Percentiles rank a stretch among this genome's conserved stretches.
Evolutionary conservation across 2,797 vertebrate genomes (phyloP).

Genomic region (Arnoldichthys spilopterus): DNA sequence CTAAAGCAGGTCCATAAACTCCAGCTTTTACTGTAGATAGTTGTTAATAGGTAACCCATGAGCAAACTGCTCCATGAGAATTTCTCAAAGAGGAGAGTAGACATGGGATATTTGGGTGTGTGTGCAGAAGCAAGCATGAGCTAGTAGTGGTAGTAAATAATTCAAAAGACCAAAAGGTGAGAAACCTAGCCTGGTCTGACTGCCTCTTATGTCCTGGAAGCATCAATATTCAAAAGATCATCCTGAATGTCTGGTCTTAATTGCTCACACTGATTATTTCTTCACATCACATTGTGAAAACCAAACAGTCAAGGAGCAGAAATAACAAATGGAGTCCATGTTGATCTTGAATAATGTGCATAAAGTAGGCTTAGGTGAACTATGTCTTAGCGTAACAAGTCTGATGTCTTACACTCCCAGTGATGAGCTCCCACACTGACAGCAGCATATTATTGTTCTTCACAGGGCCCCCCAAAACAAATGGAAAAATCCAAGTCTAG

Average conservation of each 20-base stretch:
- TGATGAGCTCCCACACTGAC: background rate
- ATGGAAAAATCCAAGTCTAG: slow-evolving; percentile 44
- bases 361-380: background rate
- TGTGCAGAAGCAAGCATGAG: slow-evolving; percentile 24
- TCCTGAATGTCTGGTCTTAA: background rate
- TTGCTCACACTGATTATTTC: background rate
- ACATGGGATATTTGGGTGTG: background rate
- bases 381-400: background rate
- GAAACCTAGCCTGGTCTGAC: slow-evolving; percentile 21
- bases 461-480: slow-evolving; percentile 9
- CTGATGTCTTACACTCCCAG: background rate
- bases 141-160: slow-evolving; percentile 35
- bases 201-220: slow-evolving; percentile 4
- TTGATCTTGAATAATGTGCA: background rate
- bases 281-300: background rate
- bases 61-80: slow-evolving; percentile 17
- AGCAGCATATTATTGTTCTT: slow-evolving; percentile 18
- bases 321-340: background rate
- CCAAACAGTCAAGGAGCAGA: background rate
- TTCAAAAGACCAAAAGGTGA: slow-evolving; percentile 35
- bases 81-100: slow-evolving; percentile 7
- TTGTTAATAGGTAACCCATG: slow-evolving; percentile 42
- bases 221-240: slow-evolving; percentile 24
- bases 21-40: slow-evolving; percentile 5
- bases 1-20: slow-evolving; percentile 18